These are phyloP conservation scores for Tauraco erythrolophus DNA, from an alignment of 2,113 vertebrate genomes.

Conservation along the genomic window DNA sequence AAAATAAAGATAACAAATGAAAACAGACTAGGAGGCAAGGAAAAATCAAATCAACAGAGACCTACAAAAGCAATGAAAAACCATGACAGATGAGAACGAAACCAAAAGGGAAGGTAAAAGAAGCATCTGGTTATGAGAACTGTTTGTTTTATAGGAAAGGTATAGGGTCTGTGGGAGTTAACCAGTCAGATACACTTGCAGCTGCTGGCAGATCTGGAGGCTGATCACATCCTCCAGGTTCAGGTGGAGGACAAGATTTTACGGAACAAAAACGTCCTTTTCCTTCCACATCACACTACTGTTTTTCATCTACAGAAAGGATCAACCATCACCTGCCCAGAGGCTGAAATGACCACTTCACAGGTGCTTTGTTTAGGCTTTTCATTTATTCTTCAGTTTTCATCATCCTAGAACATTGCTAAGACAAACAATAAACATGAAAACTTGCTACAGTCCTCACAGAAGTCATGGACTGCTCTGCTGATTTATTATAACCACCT, in stretches of 20 bases:
- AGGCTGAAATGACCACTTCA: not conserved
- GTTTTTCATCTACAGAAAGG: not conserved
- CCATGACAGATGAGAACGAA: not conserved
- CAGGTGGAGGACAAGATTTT: conserved; percentile 17
- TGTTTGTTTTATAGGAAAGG: conserved; percentile 9
- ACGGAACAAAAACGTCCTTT: not conserved
- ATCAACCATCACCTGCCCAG: not conserved
- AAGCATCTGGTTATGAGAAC: conserved; percentile 9
- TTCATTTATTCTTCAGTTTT: not conserved
- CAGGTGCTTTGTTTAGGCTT: not conserved
- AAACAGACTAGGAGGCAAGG: not conserved
- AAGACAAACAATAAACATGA: not conserved
- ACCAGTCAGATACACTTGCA: conserved; percentile 11
- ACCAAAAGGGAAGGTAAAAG: not conserved
- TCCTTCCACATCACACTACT: not conserved
- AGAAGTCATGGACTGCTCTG: not conserved
- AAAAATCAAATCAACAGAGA: not conserved
- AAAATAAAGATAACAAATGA: not conserved
- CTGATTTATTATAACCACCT: not conserved
- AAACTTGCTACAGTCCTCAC: not conserved
- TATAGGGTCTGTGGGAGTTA: conserved; percentile 37
- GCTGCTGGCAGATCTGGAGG: conserved; percentile 28
- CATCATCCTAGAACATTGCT: not conserved
- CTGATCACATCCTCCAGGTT: conserved; percentile 3
- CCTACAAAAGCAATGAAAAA: not conserved